These are phyloP conservation scores for Cyprinodon variegatus DNA, from an alignment of 2,113 vertebrate genomes.

Conservation along the genomic window DNA sequence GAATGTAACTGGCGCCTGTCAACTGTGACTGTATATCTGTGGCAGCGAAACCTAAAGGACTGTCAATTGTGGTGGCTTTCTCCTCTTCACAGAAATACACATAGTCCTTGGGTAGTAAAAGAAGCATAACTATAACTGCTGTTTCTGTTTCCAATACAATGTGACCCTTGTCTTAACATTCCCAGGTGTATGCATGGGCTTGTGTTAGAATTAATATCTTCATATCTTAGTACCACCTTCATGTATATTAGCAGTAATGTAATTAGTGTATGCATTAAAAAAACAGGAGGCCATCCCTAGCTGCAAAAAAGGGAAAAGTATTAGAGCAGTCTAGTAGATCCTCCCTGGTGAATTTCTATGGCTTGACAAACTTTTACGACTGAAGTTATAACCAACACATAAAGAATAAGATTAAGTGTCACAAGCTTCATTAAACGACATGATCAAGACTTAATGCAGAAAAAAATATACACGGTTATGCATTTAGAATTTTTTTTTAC, in stretches of 20 bases:
- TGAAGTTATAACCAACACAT: not conserved
- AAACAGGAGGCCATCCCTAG: not conserved
- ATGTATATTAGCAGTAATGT: conserved; percentile 48
- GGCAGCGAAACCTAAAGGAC: conserved; percentile 54
- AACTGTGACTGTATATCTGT: conserved; percentile 51
- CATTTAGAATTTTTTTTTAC: no score
- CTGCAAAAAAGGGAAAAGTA: not conserved
- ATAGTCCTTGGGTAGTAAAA: conserved; percentile 39
- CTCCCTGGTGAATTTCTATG: not conserved
- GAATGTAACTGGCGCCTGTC: conserved; percentile 69
- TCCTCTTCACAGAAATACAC: conserved; percentile 9
- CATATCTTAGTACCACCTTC: conserved; percentile 36
- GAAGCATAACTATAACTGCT: not conserved
- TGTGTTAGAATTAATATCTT: not conserved
- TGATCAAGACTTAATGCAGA: not conserved
- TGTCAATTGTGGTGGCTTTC: conserved; percentile 23
- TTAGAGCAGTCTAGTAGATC: not conserved
- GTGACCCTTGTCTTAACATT: conserved; percentile 1
- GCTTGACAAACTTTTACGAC: not conserved
- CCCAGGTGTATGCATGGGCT: not conserved
- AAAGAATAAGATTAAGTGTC: not conserved
- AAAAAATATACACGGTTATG: no score
- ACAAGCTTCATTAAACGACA: not conserved
- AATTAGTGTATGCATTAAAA: conserved; percentile 41
- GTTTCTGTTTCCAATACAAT: conserved; percentile 17